A percentile compares a stretch with the other conserved stretches of the same genome.
phyloP scores from a whole-genome alignment of 2,888 invertebrate genomes.

The Hyposoter didymator region DNA sequence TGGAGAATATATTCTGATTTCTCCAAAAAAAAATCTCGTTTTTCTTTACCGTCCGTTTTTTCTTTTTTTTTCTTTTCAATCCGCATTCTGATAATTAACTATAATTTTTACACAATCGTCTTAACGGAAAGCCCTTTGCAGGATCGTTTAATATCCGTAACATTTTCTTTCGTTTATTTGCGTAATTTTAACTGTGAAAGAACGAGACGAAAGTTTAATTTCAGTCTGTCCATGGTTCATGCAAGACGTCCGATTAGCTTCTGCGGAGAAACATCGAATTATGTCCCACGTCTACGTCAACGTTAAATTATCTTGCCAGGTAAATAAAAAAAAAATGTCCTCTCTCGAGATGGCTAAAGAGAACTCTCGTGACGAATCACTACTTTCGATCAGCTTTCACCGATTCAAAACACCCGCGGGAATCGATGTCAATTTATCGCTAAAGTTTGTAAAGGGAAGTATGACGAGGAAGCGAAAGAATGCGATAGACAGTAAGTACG shows the following conservation, averaged over 20 bases:
- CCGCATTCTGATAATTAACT: background rate
- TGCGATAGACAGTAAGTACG: background rate
- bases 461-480: slow-evolving; percentile 47
- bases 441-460: slow-evolving; percentile 45
- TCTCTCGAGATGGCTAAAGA: slow-evolving; percentile 52
- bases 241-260: slow-evolving; percentile 20
- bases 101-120: background rate
- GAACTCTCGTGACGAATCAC: slow-evolving; percentile 64
- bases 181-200: background rate
- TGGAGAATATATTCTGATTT: slow-evolving; percentile 17
- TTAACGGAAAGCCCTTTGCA: background rate
- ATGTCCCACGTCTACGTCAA: slow-evolving; percentile 25
- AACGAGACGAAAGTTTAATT: background rate
- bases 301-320: slow-evolving; percentile 33
- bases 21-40: background rate
- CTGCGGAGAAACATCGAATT: slow-evolving; percentile 8
- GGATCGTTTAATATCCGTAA: background rate
- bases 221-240: slow-evolving; percentile 1
- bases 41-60: background rate
- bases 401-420: slow-evolving; percentile 53
- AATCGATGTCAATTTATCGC: slow-evolving; percentile 64
- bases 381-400: slow-evolving; percentile 70
- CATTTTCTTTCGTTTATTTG: background rate
- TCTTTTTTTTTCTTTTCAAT: background rate
- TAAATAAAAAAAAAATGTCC: slow-evolving; percentile 51